phyloP scores from a whole-genome alignment of 2,888 invertebrate genomes.

The Ophioninae sp. region DNA sequence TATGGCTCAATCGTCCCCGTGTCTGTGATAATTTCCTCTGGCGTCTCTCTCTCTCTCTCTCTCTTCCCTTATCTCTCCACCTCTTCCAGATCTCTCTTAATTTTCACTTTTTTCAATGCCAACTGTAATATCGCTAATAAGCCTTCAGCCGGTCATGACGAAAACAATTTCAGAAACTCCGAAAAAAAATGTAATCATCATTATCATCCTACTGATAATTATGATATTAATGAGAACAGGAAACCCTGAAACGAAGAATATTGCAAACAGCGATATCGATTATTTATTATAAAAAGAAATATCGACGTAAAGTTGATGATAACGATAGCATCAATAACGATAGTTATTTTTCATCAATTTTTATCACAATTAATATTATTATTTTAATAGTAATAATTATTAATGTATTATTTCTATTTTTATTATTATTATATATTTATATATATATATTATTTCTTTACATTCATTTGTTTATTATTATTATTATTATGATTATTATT shows the following conservation, averaged over 20 bases:
- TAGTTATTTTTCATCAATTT: too few species aligned
- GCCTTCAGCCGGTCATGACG: not conserved
- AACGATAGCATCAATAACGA: not conserved
- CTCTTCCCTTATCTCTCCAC: not conserved
- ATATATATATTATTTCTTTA: too few species aligned
- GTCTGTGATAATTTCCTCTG: not conserved
- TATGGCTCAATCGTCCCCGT: too few species aligned
- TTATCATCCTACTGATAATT: not conserved
- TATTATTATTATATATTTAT: too few species aligned
- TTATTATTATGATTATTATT: too few species aligned
- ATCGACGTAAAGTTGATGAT: not conserved
- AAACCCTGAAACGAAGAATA: not conserved
- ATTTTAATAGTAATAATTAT: not conserved
- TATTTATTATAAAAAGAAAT: not conserved
- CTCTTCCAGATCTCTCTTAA: not conserved
- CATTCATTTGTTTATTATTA: too few species aligned
- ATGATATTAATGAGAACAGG: not conserved
- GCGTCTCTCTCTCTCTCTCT: not conserved
- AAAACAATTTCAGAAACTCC: not conserved
- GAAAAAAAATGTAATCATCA: not conserved
- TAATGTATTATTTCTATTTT: too few species aligned
- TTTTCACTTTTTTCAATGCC: conserved; percentile 2
- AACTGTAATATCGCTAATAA: not conserved
- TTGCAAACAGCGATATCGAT: not conserved
- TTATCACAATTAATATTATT: not conserved